phyloP scores from a whole-genome alignment of 2,888 invertebrate genomes.

The Branchipolynoe longqiensis region DNA sequence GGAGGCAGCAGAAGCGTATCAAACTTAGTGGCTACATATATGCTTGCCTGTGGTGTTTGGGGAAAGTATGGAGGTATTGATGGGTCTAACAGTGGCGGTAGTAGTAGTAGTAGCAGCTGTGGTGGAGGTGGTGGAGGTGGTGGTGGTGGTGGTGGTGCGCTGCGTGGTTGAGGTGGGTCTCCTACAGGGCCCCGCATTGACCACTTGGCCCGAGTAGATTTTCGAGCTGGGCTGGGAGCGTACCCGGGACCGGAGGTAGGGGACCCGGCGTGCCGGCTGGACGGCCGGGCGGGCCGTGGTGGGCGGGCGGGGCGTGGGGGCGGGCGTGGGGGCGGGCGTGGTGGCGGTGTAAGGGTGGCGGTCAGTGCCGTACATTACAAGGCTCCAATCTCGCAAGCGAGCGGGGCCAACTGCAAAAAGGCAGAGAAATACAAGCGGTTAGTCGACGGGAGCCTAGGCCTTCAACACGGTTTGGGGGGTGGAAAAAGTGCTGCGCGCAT shows the following conservation, averaged over 20 bases:
- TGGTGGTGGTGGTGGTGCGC: neutral
- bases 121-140: slow-evolving; percentile 20
- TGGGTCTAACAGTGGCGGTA: slow-evolving; percentile 49
- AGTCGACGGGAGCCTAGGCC: slow-evolving; percentile 22
- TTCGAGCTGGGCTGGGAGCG: slow-evolving; percentile 34
- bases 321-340: slow-evolving; percentile 47
- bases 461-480: slow-evolving; percentile 23
- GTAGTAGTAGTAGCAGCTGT: slow-evolving; percentile 31
- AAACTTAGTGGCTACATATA: slow-evolving; percentile 26
- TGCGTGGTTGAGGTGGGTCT: neutral
- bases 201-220: slow-evolving; percentile 14
- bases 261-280: neutral
- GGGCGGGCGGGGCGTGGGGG: slow-evolving; percentile 13
- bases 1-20: slow-evolving; percentile 13
- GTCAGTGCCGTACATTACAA: slow-evolving; percentile 94
- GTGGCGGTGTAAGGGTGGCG: slow-evolving; percentile 68
- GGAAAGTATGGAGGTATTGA: slow-evolving; percentile 48
- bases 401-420: slow-evolving; percentile 82
- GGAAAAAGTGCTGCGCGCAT: too few species aligned
- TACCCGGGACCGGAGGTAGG: slow-evolving; percentile 34
- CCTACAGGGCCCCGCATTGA: slow-evolving; percentile 47
- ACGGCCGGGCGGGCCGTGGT: neutral
- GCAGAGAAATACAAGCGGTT: slow-evolving; percentile 52
- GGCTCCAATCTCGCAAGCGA: slow-evolving; percentile 94
- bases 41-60: slow-evolving; percentile 53